Conservation (phyloP, 2,797 vertebrate species). For the Simalia tracyae region DNA sequence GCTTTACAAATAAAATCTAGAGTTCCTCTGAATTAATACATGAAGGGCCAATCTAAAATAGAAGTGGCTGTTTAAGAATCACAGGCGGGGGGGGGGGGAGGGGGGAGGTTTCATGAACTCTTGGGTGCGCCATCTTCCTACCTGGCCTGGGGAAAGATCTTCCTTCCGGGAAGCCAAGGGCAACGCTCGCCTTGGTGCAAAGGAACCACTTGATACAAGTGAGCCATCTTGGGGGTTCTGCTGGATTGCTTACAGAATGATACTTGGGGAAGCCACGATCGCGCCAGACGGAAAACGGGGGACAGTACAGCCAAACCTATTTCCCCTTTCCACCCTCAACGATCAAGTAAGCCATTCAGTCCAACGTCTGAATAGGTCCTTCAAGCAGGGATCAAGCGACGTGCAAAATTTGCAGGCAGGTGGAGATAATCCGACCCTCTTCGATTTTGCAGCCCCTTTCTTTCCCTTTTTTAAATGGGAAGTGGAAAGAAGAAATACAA, state of each 20-base stretch:
- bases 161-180: no score
- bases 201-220: no score
- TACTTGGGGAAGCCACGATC: neutral
- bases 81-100: slow-evolving; percentile 19
- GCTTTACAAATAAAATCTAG: neutral
- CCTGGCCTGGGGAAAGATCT: neutral
- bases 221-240: neutral
- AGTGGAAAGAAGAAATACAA: no score
- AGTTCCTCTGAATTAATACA: slow-evolving; percentile 24
- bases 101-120: neutral
- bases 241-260: neutral
- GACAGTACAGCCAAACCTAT: neutral
- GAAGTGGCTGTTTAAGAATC: slow-evolving; percentile 36
- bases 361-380: neutral
- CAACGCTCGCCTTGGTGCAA: neutral
- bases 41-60: slow-evolving; percentile 32
- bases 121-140: neutral
- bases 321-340: neutral
- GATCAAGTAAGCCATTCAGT: neutral
- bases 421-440: neutral
- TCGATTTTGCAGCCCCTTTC: no score
- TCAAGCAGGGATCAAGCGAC: neutral
- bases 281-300: slow-evolving; percentile 33
- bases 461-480: neutral
- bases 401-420: neutral